Evolutionary conservation across 2,113 vertebrate species (phyloP).

Genomic region (Montifringilla adamsi): DNA sequence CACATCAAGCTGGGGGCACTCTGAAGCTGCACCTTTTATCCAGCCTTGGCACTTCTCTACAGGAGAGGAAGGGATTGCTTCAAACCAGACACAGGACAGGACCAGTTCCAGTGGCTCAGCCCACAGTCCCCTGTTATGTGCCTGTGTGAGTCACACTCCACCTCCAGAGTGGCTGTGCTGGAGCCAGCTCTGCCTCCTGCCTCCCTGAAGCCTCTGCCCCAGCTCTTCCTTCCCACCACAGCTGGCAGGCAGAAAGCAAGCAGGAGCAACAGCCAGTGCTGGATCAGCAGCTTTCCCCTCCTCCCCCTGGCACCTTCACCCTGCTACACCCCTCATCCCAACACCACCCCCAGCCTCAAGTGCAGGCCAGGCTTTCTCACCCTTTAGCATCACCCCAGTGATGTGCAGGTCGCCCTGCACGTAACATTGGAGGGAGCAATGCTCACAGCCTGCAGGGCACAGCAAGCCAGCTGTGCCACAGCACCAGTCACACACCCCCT

Average conservation of each 20-base stretch:
- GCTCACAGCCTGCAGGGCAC: background rate
- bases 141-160: background rate
- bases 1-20: background rate
- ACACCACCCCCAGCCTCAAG: background rate
- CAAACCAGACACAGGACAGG: background rate
- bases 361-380: background rate
- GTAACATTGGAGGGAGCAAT: accelerated
- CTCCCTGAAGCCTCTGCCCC: background rate
- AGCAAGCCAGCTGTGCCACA: background rate
- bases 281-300: background rate
- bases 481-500: background rate
- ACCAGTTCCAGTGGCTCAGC: background rate
- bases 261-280: background rate
- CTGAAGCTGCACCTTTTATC: background rate
- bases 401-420: background rate
- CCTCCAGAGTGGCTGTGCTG: background rate
- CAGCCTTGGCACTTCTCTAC: background rate
- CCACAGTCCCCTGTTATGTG: too few species aligned
- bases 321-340: background rate
- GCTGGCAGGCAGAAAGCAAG: background rate
- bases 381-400: background rate
- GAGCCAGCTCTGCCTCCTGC: background rate
- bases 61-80: background rate
- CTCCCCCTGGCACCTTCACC: background rate
- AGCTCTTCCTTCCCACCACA: background rate